Base-by-base conservation (phyloP, 2,888 invertebrate species). In the Apamea crenata region DNA sequence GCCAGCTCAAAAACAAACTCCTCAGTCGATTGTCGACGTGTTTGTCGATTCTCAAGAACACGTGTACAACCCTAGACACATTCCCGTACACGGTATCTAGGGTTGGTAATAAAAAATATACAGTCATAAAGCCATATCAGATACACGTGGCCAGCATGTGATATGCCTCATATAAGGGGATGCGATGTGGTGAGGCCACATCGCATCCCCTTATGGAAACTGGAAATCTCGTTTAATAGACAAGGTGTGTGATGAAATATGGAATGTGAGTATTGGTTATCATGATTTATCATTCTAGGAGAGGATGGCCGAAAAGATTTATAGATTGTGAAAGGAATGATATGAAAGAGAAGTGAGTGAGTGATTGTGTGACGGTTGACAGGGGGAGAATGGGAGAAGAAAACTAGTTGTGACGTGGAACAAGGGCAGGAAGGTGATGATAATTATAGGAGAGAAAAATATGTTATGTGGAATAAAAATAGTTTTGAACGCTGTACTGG, bases 21-120 rank as follows among this genome's bases (percentile, higher is more conserved):
- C 47, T 77, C 21, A 86, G 61, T 63, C 40, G 56, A 84, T 32
- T 36, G 47, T 78, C 61, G 66, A 56, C 29, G 36, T 87, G 61
- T 75, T 84, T 40, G 53, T 84, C 87, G 85, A 87, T 76, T 56
- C 53, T n/a, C 29, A 68, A 72, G n/a, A 16, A 63, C 66, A 67
- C 36, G 53, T 61, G 66, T 67, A 73, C 90, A 89, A 40, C 90
- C 44, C 87, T 89, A 85, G 59, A 29, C 63, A 78, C 59, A 68
- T 79, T 85, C 71, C 44, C 44, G 74, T 75, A 82, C 80, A 80
- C 80, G 74, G 75, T 65, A 83, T 76, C 84, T 77, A 81, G 90
- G 86, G 84, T 68, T 83, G 87, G 88, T 87, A 91, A 87, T 91
- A 92, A 93, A 92, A 91, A 91, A 92, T 91, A 91, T 91, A 88